Evolutionary conservation across 1,140 invertebrate genomes (phyloP), one percentile per base, ranked within the genome.

Genomic region (Plutomurus gul): DNA sequence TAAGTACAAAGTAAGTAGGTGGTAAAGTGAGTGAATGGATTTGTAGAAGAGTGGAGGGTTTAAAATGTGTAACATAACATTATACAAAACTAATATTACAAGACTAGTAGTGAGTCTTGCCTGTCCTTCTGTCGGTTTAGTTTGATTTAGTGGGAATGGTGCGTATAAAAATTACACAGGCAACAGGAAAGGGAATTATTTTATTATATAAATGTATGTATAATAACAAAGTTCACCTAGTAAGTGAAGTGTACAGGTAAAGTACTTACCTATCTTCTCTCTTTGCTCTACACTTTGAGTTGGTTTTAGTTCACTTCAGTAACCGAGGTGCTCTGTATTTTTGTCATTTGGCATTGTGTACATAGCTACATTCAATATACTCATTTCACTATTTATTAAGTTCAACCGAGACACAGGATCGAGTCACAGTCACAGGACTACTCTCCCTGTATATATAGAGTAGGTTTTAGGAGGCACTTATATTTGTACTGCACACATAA

Each of bases 201-300:
- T 10, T 51, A 51, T 51, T 47, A 47, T 47, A n/a, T n/a, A n/a
- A n/a, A n/a, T n/a, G n/a, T n/a, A n/a, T n/a, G n/a, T n/a, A n/a
- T n/a, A n/a, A n/a, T n/a, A n/a, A n/a, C n/a, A 22, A 51, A 51
- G 47, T 51, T 51, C 47, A 51, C 47, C 47, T 51, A 51, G 47
- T 51, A 51, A 51, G 20, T 22, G 25, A 51, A 10, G 47, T 47
- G 18, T n/a, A n/a, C n/a, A n/a, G 22, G 47, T 49, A 20, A 49
- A 49, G 47, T 22, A 22, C 47, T 22, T 25, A n/a, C n/a, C 20
- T 51, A 25, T 51, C 20, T 51, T 51, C 47, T 51, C 20, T 51
- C 4, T 51, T 18, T 51, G 37, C 18, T 51, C 20, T 51, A 49
- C 25, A 39, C 13, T 39, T 7, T 39, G 37, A 39, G 18, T 51